Evolutionary conservation across 2,888 invertebrate genomes (phyloP), one percentile per base, ranked within the genome.

Genomic region (Leptinotarsa peninsularis): DNA sequence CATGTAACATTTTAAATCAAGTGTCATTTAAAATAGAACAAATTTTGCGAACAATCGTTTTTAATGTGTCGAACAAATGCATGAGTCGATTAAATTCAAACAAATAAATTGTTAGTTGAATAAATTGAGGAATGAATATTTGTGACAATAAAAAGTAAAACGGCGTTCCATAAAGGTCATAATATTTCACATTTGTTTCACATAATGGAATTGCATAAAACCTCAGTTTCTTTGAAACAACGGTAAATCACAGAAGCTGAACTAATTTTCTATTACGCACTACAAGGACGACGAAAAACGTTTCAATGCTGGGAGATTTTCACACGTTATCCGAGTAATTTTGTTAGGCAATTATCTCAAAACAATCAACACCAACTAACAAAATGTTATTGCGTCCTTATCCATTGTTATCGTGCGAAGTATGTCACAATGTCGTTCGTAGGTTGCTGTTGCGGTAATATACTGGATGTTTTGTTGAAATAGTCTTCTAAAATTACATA

Each of bases 391-490:
- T 56, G 56, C 69, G 56, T 43, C 33, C 2, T 14, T 23, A 43
- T 23, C 27, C 58, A 69, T 69, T 69, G 56, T 69, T 27, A 43
- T 17, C 27, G 4, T 56, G 50, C 43, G 56, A 69, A 69, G 56
- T 58, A 56, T 69, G 69, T 69, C 69, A 56, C 69, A 54, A 56
- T 56, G 54, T 56, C 33, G 69, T 43, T 69, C 33, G 18, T 17
- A 68, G 68, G 33, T 50, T 14, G 27, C 13, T 27, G 17, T 50
- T n/a, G 56, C n/a, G 56, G 56, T 23, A 54, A 50, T 14, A 27
- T 68, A 52, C 50, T 52, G 68, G 17, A 7, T 63, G 63, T 27
- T 58, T 58, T 14, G 3, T 18, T 58, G 21, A 58, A 58, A 23
- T 23, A 10, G 13, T 54, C 18, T 52, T n/a, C n/a, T 13, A 18